Evolutionary conservation across 2,113 vertebrate genomes (phyloP).

Genomic region (Thamnophis sirtalis): DNA sequence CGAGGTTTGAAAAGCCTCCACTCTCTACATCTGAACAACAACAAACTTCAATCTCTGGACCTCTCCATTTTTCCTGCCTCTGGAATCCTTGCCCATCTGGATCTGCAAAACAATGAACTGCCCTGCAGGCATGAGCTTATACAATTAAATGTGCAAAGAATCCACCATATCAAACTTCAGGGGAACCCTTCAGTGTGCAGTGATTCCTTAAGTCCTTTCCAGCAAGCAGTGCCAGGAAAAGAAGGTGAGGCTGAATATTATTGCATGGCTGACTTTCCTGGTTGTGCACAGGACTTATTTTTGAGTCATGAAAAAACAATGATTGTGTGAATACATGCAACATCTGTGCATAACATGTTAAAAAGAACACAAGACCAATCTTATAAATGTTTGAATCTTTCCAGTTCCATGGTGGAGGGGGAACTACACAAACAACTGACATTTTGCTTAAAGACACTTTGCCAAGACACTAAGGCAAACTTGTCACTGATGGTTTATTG

Average conservation of each 20-base stretch:
- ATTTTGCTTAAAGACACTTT: not conserved
- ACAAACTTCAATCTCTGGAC: slow-evolving; percentile 44
- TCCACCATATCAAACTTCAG: not conserved
- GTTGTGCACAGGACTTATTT: not conserved
- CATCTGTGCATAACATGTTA: too few relatives aligned
- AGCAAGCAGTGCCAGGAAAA: slow-evolving; percentile 41
- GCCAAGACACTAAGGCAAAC: not conserved
- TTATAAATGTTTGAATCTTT: not conserved
- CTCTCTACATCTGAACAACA: slow-evolving; percentile 58
- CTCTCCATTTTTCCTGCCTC: slow-evolving; percentile 26
- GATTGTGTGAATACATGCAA: not conserved
- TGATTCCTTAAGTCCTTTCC: not conserved
- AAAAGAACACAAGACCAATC: not conserved
- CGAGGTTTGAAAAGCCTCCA: slow-evolving; percentile 56
- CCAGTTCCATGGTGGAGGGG: not conserved
- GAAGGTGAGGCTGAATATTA: slow-evolving; percentile 15
- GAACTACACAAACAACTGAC: not conserved
- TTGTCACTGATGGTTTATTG: not conserved
- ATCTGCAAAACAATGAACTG: slow-evolving; percentile 47
- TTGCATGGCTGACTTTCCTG: not conserved
- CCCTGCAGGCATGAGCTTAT: not conserved
- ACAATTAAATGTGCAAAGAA: slow-evolving; percentile 42
- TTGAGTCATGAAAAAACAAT: not conserved
- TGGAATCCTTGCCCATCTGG: slow-evolving; percentile 50
- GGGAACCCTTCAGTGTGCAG: slow-evolving; percentile 40